Evolutionary conservation across 2,113 vertebrate genomes (phyloP).

Genomic region (Spermophilus dauricus): DNA sequence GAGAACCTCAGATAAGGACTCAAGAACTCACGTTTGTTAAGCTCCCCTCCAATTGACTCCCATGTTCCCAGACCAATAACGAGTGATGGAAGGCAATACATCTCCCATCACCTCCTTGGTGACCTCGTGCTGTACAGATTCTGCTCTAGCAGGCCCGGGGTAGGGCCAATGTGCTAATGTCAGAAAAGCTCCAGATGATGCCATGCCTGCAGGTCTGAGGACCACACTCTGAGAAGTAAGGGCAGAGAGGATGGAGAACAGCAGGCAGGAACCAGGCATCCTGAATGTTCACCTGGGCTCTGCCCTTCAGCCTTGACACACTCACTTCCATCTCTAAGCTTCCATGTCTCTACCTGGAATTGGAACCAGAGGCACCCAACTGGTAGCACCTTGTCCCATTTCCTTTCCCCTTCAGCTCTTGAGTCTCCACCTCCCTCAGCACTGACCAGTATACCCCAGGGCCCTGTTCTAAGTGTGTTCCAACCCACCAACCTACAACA

Average conservation of each 20-base stretch:
- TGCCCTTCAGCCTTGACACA: not conserved
- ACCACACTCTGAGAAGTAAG: not conserved
- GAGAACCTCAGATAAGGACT: not conserved
- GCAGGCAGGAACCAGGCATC: not conserved
- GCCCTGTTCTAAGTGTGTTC: not conserved
- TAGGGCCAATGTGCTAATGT: not conserved
- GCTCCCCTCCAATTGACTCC: not conserved
- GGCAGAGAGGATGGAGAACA: not conserved
- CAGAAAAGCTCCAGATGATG: not conserved
- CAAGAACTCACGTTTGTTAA: not conserved
- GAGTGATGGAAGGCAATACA: not conserved
- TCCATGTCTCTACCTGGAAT: not conserved
- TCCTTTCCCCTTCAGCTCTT: not conserved
- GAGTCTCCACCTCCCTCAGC: not conserved
- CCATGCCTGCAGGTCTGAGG: not conserved
- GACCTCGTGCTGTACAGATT: not conserved
- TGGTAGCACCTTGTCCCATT: not conserved
- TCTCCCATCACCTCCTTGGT: not conserved
- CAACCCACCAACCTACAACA: not conserved
- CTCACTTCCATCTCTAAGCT: not conserved
- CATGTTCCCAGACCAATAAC: not conserved
- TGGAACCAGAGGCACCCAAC: not conserved
- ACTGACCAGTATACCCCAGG: not conserved
- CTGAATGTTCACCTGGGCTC: not conserved
- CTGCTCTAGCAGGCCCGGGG: not conserved